phyloP scores from a whole-genome alignment of 2,797 vertebrate genomes.

The Sebastiscus tertius region DNA sequence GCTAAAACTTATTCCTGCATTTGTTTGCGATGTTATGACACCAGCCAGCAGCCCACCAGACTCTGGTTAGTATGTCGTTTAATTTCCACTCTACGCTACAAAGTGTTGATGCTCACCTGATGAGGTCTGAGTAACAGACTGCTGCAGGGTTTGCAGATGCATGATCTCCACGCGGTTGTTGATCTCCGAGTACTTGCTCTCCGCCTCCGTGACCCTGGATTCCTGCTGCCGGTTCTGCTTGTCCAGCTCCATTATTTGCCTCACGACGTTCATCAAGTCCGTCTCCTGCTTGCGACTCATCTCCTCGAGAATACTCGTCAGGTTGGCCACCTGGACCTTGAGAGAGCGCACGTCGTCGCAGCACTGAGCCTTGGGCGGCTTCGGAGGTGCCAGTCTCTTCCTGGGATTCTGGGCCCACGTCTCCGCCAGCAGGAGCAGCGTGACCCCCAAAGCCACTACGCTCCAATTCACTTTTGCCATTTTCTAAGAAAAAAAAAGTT shows the following conservation, averaged over 20 bases:
- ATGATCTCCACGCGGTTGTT: conserved; percentile 96
- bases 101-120: conserved; percentile 86
- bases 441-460: conserved; percentile 53
- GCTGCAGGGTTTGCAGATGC: conserved; percentile 93
- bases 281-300: conserved; percentile 91
- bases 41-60: background rate
- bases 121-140: conserved; percentile 90
- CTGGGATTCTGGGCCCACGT: conserved; percentile 73
- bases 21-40: background rate
- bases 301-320: conserved; percentile 90
- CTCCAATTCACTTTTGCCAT: conserved; percentile 61
- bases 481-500: background rate
- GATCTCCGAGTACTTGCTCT: conserved; percentile 97
- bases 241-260: conserved; percentile 95
- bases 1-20: background rate
- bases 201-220: conserved; percentile 88
- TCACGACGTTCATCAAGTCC: conserved; percentile 87
- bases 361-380: conserved; percentile 83
- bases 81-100: background rate
- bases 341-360: conserved; percentile 91
- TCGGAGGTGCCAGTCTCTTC: conserved; percentile 67
- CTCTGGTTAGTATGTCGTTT: background rate
- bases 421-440: conserved; percentile 70
- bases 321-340: conserved; percentile 92
- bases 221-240: conserved; percentile 89